Base-by-base conservation (phyloP, 1,140 invertebrate genomes). In the Lepeophtheirus salmonis region DNA sequence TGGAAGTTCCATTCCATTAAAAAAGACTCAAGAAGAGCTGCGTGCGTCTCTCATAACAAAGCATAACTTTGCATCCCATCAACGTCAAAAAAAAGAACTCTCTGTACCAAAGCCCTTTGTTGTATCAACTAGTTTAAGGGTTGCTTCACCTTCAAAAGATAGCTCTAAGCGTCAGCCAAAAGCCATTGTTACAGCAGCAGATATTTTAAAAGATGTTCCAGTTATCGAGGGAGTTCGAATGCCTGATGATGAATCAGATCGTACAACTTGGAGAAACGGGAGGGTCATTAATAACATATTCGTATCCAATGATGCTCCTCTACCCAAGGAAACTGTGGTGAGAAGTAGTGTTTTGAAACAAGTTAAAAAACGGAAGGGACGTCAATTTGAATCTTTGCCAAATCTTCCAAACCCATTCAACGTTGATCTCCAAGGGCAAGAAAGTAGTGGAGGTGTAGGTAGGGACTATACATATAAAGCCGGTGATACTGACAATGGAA, bases 211-310 rank as follows among this genome's bases (percentile, higher is more conserved):
- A 16, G 23, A 26, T 50, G 26, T 25, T 30, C 16, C 25, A 16
- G 23, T 26, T 10, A 25, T 57, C n/a, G 55, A 57, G 26, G 55
- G 55, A 2, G 26, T 57, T 10, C 55, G 55, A 2, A 17, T 57
- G 13, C 55, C 55, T 2, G 55, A 57, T 41, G 55, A 57, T 41
- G 20, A 20, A 18, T 57, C 55, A 2, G 55, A 57, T 57, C 22
- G 26, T 12, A 41, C 21, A 3, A 57, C 22, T 14, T 57, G 55
- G 55, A 13, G 55, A 18, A 57, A 57, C 25, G 55, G 55, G 17
- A 17, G 55, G 2, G 55, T 57, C 3, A 57, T 57, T 57, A 30
- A 30, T 10, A 57, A 57, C 55, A 17, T 57, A 10, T 57, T 57
- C 25, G 55, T 41, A 6, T 41, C 30, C 30, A 41, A 41, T 41